A percentile compares a stretch with the other conserved stretches of the same genome.
These are phyloP conservation scores for Drosophila simulans DNA, from an alignment of 1,140 invertebrate genomes.

Conservation along the genomic window DNA sequence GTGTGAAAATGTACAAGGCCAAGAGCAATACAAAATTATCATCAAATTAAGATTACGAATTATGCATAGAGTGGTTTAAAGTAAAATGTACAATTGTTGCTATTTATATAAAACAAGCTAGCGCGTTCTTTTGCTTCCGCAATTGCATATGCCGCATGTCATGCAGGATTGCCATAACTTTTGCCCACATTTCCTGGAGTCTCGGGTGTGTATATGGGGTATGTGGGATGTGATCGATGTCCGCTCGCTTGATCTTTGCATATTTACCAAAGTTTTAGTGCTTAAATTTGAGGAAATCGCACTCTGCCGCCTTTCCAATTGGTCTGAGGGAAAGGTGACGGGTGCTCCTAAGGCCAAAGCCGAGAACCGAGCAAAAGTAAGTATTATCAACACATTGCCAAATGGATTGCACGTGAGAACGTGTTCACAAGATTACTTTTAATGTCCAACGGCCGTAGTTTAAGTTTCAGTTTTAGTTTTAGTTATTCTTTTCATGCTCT, in stretches of 20 bases:
- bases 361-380: conserved; percentile 38
- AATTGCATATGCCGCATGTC: conserved; percentile 51
- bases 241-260: conserved; percentile 32
- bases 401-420: conserved; percentile 32
- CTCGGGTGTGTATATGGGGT: conserved; percentile 1
- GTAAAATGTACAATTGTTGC: conserved; percentile 80
- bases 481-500: conserved; percentile 39
- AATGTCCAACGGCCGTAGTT: conserved; percentile 22
- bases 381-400: conserved; percentile 48
- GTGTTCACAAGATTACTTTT: conserved; percentile 68
- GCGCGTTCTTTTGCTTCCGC: conserved; percentile 54
- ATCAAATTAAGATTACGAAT: conserved; percentile 72
- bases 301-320: conserved; percentile 56
- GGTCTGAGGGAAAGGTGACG: conserved; percentile 65
- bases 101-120: conserved; percentile 78
- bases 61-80: conserved; percentile 59
- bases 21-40: conserved; percentile 74
- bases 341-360: conserved; percentile 53
- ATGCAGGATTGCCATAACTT: conserved; percentile 76
- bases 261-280: conserved; percentile 60
- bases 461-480: conserved; percentile 32
- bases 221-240: conserved; percentile 21
- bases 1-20: conserved; percentile 79
- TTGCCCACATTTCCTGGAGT: conserved; percentile 44
- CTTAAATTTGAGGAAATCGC: conserved; percentile 39